phyloP scores from a whole-genome alignment of 2,888 invertebrate species.

The Abrostola triplasia region DNA sequence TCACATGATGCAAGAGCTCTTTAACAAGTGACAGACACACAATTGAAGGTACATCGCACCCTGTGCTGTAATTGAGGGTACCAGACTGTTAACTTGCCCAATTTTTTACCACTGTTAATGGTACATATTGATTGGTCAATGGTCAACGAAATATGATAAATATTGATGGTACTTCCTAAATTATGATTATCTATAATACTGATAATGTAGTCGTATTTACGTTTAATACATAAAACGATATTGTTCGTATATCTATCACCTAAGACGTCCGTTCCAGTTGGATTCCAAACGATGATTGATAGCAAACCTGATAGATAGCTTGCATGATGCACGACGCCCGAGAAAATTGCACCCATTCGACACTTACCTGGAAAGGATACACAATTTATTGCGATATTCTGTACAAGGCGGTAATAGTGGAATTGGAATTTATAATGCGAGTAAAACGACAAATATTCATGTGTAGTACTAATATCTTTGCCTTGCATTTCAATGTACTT shows the following conservation, averaged over 20 bases:
- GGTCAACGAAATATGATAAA: no score
- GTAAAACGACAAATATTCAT: constrained; percentile 3
- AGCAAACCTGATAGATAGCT: constrained; percentile 59
- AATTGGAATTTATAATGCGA: constrained; percentile 10
- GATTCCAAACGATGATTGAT: constrained; percentile 63
- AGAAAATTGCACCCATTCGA: constrained; percentile 62
- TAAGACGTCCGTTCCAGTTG: constrained; percentile 47
- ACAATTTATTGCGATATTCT: constrained; percentile 42
- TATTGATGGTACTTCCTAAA: background rate
- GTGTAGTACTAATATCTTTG: background rate
- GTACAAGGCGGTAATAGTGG: constrained; percentile 21
- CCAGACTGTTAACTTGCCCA: no score
- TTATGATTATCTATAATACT: background rate
- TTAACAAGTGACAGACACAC: no score
- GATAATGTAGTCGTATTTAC: no score
- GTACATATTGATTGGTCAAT: no score
- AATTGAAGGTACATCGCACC: no score
- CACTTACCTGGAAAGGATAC: constrained; percentile 64
- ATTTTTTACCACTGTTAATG: no score
- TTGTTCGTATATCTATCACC: constrained; percentile 43
- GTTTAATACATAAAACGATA: constrained; percentile 23
- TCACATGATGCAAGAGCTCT: no score
- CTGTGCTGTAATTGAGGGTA: no score
- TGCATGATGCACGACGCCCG: constrained; percentile 56
- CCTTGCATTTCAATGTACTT: no score